Percentiles rank a stretch among this genome's conserved stretches.
Conservation (phyloP, 2,113 vertebrate species). For the Mirounga angustirostris region DNA sequence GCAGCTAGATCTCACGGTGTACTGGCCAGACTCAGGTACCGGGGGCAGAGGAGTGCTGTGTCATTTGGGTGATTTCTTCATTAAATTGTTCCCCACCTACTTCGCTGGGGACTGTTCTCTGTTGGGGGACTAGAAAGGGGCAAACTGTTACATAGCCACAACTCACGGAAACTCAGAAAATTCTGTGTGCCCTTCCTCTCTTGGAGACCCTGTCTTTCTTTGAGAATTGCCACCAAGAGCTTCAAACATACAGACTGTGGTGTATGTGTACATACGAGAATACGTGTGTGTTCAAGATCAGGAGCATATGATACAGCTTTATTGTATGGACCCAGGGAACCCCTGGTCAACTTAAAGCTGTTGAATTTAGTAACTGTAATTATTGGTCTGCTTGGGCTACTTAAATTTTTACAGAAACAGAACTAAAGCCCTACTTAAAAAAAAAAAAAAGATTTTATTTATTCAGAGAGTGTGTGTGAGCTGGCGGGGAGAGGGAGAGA, state of each 20-base stretch:
- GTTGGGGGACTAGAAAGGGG: background rate
- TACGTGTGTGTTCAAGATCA: background rate
- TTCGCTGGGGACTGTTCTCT: background rate
- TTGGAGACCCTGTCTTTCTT: background rate
- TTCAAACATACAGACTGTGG: background rate
- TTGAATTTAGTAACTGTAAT: background rate
- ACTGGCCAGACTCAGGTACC: too few species aligned
- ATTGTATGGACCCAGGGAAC: background rate
- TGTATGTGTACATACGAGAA: background rate
- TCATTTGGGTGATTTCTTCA: background rate
- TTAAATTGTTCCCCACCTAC: background rate
- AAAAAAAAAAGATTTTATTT: background rate
- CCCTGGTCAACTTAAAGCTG: background rate
- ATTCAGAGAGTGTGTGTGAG: background rate
- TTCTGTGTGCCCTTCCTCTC: background rate
- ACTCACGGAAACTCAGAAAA: background rate
- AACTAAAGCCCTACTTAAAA: background rate
- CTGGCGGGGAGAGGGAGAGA: background rate
- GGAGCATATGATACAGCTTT: background rate
- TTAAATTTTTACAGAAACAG: background rate
- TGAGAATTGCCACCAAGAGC: background rate
- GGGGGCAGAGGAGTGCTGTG: rapidly evolving
- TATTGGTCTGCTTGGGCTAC: background rate
- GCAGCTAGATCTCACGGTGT: rapidly evolving
- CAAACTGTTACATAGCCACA: background rate